Base-by-base conservation (phyloP, 2,888 invertebrate species). In the Drosophila niveifrons region DNA sequence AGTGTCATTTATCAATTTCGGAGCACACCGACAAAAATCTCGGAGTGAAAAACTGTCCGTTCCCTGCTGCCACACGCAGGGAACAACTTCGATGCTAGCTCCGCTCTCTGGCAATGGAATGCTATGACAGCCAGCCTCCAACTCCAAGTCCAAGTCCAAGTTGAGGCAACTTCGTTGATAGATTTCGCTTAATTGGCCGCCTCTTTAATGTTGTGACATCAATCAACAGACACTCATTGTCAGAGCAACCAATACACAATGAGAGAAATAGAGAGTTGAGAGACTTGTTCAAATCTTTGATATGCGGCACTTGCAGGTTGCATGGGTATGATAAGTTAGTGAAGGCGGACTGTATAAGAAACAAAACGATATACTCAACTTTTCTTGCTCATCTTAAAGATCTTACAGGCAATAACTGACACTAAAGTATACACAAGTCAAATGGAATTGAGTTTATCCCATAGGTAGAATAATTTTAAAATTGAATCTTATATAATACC, bases 1-100 rank as follows among this genome's bases (percentile, higher is more conserved):
- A 88, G 88, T 86, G 85, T 89, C 85, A 89, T 86, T 86, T 86
- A 86, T 89, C 85, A 86, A 89, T 79, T 88, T 80, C 58, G 50
- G 47, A 47, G 47, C 46, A 57, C 36, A 44, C 17, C 18, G 23
- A 23, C n/a, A 36, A 47, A 36, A 57, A 57, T 57, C 48, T 53
- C 64, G 8, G 13, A 31, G 9, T 41, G 39, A 41, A 41, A 13
- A 13, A 41, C 39, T 41, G 39, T 15, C 39, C 39, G 39, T 41
- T n/a, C n/a, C n/a, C 39, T 41, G n/a, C 46, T 55, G 65, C 66
- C 68, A 71, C 68, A 76, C 76, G 77, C 72, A 65, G 72, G 55
- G 51, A 48, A 39, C 23, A 4, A 23, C 23, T n/a, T n/a, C n/a
- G n/a, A n/a, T 31, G 47, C 55, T 56, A 23, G 18, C 46, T n/a